Evolutionary conservation across 2,888 invertebrate species (phyloP), one percentile per base, ranked within the genome.

Genomic region (Cistogaster globosa): DNA sequence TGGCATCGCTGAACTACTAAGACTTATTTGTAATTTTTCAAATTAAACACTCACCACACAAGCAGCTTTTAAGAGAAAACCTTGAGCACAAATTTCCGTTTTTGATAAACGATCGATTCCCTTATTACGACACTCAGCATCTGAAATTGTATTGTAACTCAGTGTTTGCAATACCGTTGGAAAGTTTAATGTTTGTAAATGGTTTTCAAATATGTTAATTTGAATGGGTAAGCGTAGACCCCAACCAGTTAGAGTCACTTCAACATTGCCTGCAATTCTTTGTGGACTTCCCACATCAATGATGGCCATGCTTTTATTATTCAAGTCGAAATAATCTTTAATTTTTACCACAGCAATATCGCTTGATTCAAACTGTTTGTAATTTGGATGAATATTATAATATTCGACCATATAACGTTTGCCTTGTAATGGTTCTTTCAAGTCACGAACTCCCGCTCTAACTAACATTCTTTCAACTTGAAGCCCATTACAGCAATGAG

Each of bases 241-340:
- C 93, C 93, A 93, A 0, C 93, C 93, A 3, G 92, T 90, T 22
- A 92, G 84, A 3, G 90, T 91, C 3, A 91, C 92, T 0, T 89
- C 89, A 5, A 89, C 86, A 22, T 88, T 90, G 1, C 87, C 89
- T 0, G 80, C 88, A 3, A 92, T 86, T 38, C 87, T 88, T 6
- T 77, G 62, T 7, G 87, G 79, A 4, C 78, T 75, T 1, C 51
- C 42, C 1, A 89, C 88, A n/a, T 89, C 88, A 45, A 95, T 93
- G 0, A 93, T 88, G 3, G 91, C 89, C 0, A 94, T 92, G 1
- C 86, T 90, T 8, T 81, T 51, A 36, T 89, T 89, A 76, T 92
- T 88, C 0, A 90, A 80, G 20, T 83, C 63, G 12, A 92, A 88
- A 18, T 22, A 11, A 53, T 60, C 58, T 0, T 0, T 2, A 38